Percentiles rank a stretch among this genome's conserved stretches.
phyloP scores from a whole-genome alignment of 2,113 vertebrate genomes.

The Oenanthe oenanthe region DNA sequence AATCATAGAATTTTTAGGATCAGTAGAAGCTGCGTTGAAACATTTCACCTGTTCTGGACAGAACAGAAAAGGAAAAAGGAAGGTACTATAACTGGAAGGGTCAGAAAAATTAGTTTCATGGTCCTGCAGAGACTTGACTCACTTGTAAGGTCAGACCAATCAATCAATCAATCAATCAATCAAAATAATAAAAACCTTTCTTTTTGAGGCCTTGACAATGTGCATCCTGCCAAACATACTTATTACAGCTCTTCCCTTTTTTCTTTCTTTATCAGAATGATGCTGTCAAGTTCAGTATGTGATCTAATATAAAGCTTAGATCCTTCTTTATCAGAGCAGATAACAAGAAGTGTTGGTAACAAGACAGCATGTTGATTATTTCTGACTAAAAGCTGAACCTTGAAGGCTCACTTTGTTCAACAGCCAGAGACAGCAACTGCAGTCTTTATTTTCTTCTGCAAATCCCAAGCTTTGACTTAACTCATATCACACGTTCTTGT shows the following conservation, averaged over 20 bases:
- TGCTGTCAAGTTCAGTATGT: not conserved
- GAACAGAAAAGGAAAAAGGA: not conserved
- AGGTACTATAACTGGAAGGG: not conserved
- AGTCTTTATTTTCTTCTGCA: not conserved
- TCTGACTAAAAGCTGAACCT: not conserved
- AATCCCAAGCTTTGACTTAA: not conserved
- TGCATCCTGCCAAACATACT: not conserved
- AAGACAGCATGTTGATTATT: not conserved
- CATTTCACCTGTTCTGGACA: not conserved
- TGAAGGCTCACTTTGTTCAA: slow-evolving; percentile 1
- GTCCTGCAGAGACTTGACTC: not conserved
- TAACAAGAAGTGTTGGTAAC: not conserved
- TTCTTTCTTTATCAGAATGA: not conserved
- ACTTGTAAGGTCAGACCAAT: not conserved
- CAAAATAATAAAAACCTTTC: not conserved
- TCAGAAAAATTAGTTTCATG: not conserved
- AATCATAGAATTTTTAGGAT: not conserved
- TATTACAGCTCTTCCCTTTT: not conserved
- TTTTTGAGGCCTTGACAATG: not conserved
- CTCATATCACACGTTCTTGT: not conserved
- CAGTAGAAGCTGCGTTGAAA: not conserved
- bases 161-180: not conserved
- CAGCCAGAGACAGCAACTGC: not conserved
- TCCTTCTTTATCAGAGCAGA: not conserved
- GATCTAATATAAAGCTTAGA: not conserved